phyloP scores from a whole-genome alignment of 2,113 vertebrate species.

The Platanista minor region DNA sequence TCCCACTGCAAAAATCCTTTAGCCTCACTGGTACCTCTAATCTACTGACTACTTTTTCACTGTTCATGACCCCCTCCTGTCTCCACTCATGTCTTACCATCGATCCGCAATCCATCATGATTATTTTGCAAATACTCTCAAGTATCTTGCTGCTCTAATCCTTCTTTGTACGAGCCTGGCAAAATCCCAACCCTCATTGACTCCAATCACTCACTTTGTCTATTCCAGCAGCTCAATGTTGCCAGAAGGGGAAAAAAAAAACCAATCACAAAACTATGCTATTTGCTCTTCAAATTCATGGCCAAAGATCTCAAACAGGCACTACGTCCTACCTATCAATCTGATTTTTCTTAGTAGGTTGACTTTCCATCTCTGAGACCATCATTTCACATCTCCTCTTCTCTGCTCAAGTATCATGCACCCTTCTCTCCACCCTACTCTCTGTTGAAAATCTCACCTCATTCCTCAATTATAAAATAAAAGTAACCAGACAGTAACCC shows the following conservation, averaged over 20 bases:
- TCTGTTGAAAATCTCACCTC: background rate
- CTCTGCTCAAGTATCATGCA: background rate
- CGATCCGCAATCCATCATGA: background rate
- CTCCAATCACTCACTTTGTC: background rate
- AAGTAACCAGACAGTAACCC: background rate
- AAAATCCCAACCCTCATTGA: background rate
- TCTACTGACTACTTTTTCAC: background rate
- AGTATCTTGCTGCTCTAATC: background rate
- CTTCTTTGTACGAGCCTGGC: background rate
- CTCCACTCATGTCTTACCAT: background rate
- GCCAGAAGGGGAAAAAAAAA: fast-evolving
- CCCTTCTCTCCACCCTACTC: background rate
- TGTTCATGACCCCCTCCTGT: background rate
- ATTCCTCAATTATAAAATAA: background rate
- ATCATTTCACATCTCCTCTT: background rate
- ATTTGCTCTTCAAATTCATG: background rate
- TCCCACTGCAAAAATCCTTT: background rate
- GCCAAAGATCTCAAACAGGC: background rate
- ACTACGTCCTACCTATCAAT: background rate
- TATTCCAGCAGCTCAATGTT: background rate
- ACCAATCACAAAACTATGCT: background rate
- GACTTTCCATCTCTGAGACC: background rate
- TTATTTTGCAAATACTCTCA: background rate
- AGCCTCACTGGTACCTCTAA: background rate
- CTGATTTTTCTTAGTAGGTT: background rate